Evolutionary conservation across 2,888 invertebrate genomes (phyloP).

Genomic region (Phyto melanocephala): DNA sequence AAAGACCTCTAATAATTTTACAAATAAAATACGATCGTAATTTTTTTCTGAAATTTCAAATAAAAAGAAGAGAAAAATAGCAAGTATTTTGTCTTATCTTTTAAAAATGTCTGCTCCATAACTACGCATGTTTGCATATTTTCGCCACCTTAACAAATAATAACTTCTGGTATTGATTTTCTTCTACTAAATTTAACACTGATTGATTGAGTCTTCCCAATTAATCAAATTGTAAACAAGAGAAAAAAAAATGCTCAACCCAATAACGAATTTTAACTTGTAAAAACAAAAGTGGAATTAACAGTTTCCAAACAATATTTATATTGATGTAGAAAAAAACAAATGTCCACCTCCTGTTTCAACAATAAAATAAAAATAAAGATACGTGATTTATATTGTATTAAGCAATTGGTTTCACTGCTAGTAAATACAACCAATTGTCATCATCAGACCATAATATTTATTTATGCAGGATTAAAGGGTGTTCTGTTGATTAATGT

Average conservation of each 20-base stretch:
- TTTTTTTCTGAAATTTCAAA: no score
- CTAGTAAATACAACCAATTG: conserved; percentile 7
- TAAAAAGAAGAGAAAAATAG: no score
- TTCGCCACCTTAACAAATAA: background rate
- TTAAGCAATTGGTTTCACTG: conserved; percentile 11
- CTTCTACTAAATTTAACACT: conserved; percentile 9
- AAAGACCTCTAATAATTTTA: no score
- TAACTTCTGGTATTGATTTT: background rate
- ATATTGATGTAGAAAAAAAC: background rate
- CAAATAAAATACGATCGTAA: no score
- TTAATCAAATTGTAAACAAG: conserved; percentile 18
- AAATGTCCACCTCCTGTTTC: background rate
- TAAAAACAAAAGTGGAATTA: background rate
- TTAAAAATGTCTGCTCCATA: no score
- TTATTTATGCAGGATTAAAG: background rate
- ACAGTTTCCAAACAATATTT: background rate
- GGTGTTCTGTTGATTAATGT: no score
- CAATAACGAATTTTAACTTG: background rate
- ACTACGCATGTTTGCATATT: background rate
- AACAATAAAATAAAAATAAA: background rate
- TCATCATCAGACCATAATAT: conserved; percentile 4
- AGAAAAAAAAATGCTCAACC: background rate
- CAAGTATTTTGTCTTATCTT: no score
- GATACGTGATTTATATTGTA: background rate
- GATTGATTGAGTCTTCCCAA: conserved; percentile 22